Conservation (phyloP, 2,113 vertebrate species). For the Elachura formosa region DNA sequence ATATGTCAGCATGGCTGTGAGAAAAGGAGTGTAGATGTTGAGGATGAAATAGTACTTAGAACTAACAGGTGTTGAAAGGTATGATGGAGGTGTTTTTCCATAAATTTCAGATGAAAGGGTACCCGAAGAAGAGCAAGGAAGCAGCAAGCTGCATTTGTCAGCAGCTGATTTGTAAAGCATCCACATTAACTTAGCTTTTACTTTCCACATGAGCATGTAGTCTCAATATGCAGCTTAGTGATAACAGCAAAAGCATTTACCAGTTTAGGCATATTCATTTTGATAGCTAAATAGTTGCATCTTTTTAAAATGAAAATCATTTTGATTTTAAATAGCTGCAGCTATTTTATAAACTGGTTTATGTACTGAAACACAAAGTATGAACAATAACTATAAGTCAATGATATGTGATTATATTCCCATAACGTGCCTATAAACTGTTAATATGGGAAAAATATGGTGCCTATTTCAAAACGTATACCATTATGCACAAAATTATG, state of each 20-base stretch:
- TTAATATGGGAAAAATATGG: background rate
- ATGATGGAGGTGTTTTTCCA: background rate
- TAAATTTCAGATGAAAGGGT: background rate
- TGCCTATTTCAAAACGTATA: background rate
- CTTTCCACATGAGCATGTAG: background rate
- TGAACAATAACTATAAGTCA: background rate
- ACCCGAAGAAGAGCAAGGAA: background rate
- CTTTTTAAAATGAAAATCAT: too few species aligned
- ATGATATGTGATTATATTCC: background rate
- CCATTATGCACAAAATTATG: background rate
- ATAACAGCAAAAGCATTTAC: background rate
- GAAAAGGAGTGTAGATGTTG: background rate
- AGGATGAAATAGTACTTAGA: background rate
- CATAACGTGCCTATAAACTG: background rate
- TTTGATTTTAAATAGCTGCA: too few species aligned
- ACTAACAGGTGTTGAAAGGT: background rate
- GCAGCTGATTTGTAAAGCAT: background rate
- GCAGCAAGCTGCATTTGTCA: background rate
- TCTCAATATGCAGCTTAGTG: background rate
- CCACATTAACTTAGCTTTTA: background rate
- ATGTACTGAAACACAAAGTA: background rate
- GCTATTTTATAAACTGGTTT: background rate
- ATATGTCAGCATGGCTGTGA: background rate
- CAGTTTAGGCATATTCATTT: background rate
- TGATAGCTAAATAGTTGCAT: too few species aligned